Conservation (phyloP, 1,140 invertebrate genomes). For the Fopius arisanus region DNA sequence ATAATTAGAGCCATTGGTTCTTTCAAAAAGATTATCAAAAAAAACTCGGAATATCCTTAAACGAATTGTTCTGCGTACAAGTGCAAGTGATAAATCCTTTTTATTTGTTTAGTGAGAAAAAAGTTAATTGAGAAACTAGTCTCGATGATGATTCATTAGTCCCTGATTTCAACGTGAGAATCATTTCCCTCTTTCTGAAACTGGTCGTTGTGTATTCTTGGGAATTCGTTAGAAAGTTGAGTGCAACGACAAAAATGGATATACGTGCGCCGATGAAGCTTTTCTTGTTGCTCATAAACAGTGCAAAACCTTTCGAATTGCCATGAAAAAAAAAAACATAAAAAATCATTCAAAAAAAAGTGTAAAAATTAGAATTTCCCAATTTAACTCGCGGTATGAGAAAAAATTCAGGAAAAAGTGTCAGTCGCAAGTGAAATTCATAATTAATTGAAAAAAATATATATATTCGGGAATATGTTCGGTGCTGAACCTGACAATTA, state of each 20-base stretch:
- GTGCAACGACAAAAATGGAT: background rate
- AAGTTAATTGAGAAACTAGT: conserved; percentile 12
- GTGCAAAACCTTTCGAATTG: background rate
- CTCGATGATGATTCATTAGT: conserved; percentile 28
- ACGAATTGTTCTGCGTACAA: background rate
- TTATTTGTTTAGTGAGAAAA: background rate
- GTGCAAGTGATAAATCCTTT: conserved; percentile 7
- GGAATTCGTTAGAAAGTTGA: conserved; percentile 43
- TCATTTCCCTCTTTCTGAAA: conserved; percentile 40
- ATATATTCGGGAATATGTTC: no score
- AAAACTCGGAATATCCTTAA: background rate
- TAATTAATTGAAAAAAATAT: no score
- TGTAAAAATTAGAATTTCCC: no score
- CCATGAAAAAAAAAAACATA: no score
- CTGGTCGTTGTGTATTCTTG: conserved; percentile 40
- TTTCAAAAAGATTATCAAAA: background rate
- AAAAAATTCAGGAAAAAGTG: no score
- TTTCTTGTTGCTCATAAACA: background rate
- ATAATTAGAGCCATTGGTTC: no score
- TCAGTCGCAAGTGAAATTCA: no score
- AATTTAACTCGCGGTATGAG: no score
- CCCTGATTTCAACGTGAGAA: conserved; percentile 21
- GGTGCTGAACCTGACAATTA: no score
- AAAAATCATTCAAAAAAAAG: no score
- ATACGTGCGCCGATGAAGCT: background rate